phyloP scores from a whole-genome alignment of 2,797 vertebrate species.

The Phalanger gymnotis region DNA sequence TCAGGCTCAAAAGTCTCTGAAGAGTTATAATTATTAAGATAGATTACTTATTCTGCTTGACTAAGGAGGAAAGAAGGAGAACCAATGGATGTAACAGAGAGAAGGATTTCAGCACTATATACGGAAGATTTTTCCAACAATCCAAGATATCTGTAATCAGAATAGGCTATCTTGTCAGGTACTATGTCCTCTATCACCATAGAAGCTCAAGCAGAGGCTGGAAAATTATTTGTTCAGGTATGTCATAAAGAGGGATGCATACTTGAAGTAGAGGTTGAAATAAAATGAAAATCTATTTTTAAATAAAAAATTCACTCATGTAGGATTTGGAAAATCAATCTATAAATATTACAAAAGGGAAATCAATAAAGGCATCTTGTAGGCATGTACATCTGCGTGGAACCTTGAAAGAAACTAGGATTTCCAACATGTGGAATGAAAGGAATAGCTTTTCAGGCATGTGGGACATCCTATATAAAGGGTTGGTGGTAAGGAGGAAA shows the following conservation, averaged over 20 bases:
- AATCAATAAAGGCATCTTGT: background rate
- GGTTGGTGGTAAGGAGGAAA: background rate
- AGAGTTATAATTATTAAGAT: background rate
- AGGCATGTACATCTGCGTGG: background rate
- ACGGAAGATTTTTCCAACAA: background rate
- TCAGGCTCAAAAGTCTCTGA: background rate
- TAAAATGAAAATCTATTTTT: background rate
- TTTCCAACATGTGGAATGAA: background rate
- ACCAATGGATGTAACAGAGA: background rate
- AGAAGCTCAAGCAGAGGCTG: background rate
- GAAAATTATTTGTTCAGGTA: background rate
- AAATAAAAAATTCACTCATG: background rate
- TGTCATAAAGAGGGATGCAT: background rate
- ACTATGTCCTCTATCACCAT: background rate
- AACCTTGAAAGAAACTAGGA: background rate
- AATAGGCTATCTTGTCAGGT: background rate
- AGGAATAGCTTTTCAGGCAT: background rate
- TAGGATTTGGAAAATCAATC: background rate
- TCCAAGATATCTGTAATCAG: background rate
- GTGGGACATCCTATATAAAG: background rate
- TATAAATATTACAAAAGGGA: background rate
- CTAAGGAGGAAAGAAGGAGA: background rate
- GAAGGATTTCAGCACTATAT: background rate
- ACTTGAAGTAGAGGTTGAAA: background rate
- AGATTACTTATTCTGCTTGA: background rate